Evolutionary conservation across 2,113 vertebrate genomes (phyloP).

Genomic region (Ptilonorhynchus violaceus): DNA sequence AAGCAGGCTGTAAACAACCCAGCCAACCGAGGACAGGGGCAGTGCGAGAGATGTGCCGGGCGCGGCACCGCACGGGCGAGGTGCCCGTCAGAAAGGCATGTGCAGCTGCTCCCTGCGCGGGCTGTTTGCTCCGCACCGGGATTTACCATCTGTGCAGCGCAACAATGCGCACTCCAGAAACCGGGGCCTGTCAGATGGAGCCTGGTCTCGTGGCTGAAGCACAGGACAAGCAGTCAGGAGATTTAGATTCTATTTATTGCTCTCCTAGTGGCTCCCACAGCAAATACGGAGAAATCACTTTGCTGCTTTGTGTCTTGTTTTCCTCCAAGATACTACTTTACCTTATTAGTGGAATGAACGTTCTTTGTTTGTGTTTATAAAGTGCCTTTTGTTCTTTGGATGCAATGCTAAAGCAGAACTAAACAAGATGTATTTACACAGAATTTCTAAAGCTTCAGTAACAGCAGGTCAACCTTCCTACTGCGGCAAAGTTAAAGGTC

Average conservation of each 20-base stretch:
- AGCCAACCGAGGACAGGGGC: neutral
- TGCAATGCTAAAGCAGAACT: neutral
- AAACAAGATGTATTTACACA: neutral
- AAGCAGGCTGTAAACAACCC: neutral
- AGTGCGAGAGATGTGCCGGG: neutral
- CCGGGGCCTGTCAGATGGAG: neutral
- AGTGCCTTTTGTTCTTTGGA: neutral
- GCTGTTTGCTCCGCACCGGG: neutral
- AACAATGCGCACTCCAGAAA: neutral
- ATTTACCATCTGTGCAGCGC: constrained; percentile 49
- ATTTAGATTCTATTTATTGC: constrained; percentile 49
- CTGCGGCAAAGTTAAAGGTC: neutral
- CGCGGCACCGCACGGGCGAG: neutral
- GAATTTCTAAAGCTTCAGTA: neutral
- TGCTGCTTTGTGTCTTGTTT: neutral
- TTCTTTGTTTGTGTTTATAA: neutral
- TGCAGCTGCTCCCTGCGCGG: constrained; percentile 30
- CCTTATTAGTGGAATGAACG: neutral
- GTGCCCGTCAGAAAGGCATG: neutral
- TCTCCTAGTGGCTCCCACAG: neutral
- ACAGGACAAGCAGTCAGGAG: constrained; percentile 55
- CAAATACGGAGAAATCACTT: neutral
- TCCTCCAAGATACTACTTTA: neutral
- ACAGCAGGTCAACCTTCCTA: neutral
- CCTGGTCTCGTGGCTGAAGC: constrained; percentile 22